These are phyloP conservation scores for Acanthosoma haemorrhoidale DNA, from an alignment of 2,888 invertebrate genomes.

Conservation along the genomic window DNA sequence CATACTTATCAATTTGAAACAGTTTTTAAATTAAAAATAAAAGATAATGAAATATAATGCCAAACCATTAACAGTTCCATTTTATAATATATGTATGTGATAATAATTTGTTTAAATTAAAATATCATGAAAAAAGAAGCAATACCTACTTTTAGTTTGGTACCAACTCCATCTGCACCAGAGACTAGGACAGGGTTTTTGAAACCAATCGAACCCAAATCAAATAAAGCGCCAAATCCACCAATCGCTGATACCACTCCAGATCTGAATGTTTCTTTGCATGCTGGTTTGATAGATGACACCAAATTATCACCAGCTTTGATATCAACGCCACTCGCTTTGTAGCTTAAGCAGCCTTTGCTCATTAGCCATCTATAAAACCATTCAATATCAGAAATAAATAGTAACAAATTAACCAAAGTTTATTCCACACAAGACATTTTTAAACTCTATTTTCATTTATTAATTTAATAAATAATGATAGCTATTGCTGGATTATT, in stretches of 20 bases:
- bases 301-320: slow-evolving; percentile 85
- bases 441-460: background rate
- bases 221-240: slow-evolving; percentile 91
- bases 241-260: slow-evolving; percentile 82
- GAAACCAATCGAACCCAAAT: slow-evolving; percentile 58
- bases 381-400: too few species aligned
- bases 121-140: too few species aligned
- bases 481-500: too few species aligned
- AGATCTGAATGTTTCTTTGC: slow-evolving; percentile 67
- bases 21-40: background rate
- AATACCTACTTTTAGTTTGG: slow-evolving; percentile 75
- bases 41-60: background rate
- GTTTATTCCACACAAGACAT: background rate
- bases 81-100: too few species aligned
- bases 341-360: slow-evolving; percentile 71
- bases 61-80: too few species aligned
- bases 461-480: background rate
- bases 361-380: slow-evolving; percentile 51
- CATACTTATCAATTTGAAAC: background rate
- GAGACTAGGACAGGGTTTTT: slow-evolving; percentile 84
- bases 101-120: too few species aligned
- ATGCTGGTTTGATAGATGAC: slow-evolving; percentile 71
- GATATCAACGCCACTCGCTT: slow-evolving; percentile 88
- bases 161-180: slow-evolving; percentile 94
- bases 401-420: background rate